These are phyloP conservation scores for Scleropages formosus DNA, from an alignment of 2,797 vertebrate genomes.

Conservation along the genomic window DNA sequence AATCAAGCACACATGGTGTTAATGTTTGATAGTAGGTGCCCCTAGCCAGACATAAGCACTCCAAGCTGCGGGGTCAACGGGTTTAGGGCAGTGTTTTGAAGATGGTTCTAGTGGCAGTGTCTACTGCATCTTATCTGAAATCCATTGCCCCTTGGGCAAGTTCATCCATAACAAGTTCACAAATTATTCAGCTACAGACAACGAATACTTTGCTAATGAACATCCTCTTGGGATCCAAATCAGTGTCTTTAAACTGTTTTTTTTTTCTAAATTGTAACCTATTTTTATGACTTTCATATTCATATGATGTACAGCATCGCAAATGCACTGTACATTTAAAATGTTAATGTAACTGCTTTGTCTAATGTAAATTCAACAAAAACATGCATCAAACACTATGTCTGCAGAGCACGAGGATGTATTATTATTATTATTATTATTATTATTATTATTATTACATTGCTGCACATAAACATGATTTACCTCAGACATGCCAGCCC, in stretches of 20 bases:
- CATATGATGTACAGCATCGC: background rate
- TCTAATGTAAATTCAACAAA: too few species aligned
- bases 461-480: too few species aligned
- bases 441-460: too few species aligned
- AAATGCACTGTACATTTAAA: background rate
- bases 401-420: too few species aligned
- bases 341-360: too few species aligned
- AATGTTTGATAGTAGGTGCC: slow-evolving; percentile 66
- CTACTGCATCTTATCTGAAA: slow-evolving; percentile 51
- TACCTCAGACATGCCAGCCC: too few species aligned
- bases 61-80: slow-evolving; percentile 66
- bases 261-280: slow-evolving; percentile 45
- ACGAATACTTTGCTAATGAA: slow-evolving; percentile 57
- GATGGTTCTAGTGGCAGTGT: slow-evolving; percentile 58
- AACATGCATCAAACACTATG: background rate
- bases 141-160: slow-evolving; percentile 56
- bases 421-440: too few species aligned
- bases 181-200: slow-evolving; percentile 43
- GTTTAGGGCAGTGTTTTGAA: slow-evolving; percentile 61
- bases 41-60: slow-evolving; percentile 59
- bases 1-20: slow-evolving; percentile 59
- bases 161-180: slow-evolving; percentile 48
- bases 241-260: slow-evolving; percentile 38
- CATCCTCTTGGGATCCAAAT: slow-evolving; percentile 63
- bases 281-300: background rate